Percentiles rank a stretch among this genome's conserved stretches.
Conservation (phyloP, 2,888 invertebrate genomes). For the Trileptium ribeirensis region DNA sequence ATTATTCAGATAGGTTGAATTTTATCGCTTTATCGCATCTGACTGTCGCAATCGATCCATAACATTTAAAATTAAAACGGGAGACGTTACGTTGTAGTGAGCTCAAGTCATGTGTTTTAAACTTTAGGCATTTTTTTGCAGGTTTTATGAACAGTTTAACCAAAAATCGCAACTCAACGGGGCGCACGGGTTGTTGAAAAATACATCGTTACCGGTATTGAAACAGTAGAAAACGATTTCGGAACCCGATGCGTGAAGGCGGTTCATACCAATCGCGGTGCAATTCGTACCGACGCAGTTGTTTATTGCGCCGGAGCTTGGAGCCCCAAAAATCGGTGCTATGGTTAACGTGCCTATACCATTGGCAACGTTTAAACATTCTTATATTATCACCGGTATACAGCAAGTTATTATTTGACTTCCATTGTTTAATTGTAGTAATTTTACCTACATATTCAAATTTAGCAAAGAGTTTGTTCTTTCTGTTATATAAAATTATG, state of each 20-base stretch:
- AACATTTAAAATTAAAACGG: too few relatives aligned
- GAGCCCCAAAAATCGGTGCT: conserved; percentile 67
- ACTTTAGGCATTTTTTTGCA: too few relatives aligned
- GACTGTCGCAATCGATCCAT: too few relatives aligned
- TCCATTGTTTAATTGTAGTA: neutral
- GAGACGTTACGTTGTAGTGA: too few relatives aligned
- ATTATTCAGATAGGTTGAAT: too few relatives aligned
- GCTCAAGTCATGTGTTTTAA: too few relatives aligned
- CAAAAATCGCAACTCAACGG: conserved; percentile 63
- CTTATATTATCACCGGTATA: conserved; percentile 66
- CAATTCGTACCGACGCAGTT: conserved; percentile 68
- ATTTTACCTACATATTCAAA: neutral
- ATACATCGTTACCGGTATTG: conserved; percentile 61
- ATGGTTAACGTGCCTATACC: conserved; percentile 67
- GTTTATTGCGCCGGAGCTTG: conserved; percentile 75
- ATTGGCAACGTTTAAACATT: conserved; percentile 74
- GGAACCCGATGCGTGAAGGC: conserved; percentile 67
- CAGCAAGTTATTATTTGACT: neutral
- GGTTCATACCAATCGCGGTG: conserved; percentile 67
- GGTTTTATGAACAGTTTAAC: conserved; percentile 60
- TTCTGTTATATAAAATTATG: too few relatives aligned
- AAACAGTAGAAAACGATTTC: conserved; percentile 56
- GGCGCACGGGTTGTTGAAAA: conserved; percentile 72
- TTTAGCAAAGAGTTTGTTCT: too few relatives aligned
- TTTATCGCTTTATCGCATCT: too few relatives aligned